Percentiles rank a stretch among this genome's conserved stretches.
Evolutionary conservation across 1,140 invertebrate genomes (phyloP).

Genomic region (Galleria mellonella): DNA sequence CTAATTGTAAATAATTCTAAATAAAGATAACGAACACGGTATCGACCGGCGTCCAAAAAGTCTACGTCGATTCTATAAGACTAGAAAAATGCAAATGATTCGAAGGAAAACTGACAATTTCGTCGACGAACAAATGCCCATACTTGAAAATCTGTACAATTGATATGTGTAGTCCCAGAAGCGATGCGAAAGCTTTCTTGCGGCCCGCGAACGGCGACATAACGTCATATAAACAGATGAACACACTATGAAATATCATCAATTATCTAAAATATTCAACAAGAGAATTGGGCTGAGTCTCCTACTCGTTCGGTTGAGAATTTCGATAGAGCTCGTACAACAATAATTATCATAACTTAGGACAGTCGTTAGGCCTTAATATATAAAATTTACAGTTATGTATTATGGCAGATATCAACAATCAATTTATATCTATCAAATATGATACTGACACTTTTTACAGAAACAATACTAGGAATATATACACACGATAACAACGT

Average conservation of each 20-base stretch:
- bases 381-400: conserved; percentile 63
- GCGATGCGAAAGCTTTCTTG: conserved; percentile 11
- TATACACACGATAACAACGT: conserved; percentile 43
- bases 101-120: conserved; percentile 32
- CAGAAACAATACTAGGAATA: conserved; percentile 55
- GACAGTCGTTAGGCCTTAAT: conserved; percentile 70
- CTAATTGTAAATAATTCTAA: conserved; percentile 14
- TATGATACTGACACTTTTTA: conserved; percentile 60
- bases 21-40: conserved; percentile 17
- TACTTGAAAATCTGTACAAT: conserved; percentile 23
- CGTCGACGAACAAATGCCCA: conserved; percentile 27
- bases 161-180: conserved; percentile 51
- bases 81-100: conserved; percentile 70
- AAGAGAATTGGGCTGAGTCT: conserved; percentile 23
- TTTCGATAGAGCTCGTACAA: conserved; percentile 38
- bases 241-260: conserved; percentile 14
- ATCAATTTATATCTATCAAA: conserved; percentile 59
- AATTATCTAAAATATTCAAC: conserved; percentile 33
- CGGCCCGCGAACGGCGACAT: conserved; percentile 15
- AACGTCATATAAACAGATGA: conserved; percentile 11
- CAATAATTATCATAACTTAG: conserved; percentile 53
- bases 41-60: conserved; percentile 37
- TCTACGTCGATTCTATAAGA: conserved; percentile 47
- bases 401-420: conserved; percentile 72
- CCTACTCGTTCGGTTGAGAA: conserved; percentile 25